Base-by-base conservation (phyloP, 2,113 vertebrate species). In the Vicugna pacos region DNA sequence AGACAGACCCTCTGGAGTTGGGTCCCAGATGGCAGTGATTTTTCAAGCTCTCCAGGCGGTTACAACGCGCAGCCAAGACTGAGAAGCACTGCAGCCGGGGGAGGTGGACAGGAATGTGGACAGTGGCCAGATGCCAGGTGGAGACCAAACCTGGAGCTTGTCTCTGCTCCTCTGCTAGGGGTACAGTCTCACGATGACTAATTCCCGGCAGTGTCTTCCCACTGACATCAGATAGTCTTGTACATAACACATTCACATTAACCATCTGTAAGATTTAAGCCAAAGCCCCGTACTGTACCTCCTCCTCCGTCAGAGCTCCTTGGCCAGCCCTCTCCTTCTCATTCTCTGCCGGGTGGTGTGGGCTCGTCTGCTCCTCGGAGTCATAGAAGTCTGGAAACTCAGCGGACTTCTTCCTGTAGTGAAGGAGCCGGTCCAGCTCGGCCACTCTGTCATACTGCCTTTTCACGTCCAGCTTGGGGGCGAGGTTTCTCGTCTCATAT, bases 361-460 rank as follows among this genome's bases (percentile, higher is more conserved):
- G 98, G 80, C 88, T 98, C 85, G 98, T 30, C 12, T 98, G 98
- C 92, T 98, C 98, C 85, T 98, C 98, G 0, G 98, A 98, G 77
- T 96, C 97, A 20, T 99, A 99, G 52, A 99, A 96, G 93, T 98
- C 98, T 0, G 99, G 98, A 91, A 99, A 98, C 54, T 99, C 99
- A 4, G 97, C 98, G 2, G 99, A 99, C 93, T 99, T 99, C 98
- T 99, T 99, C 97, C 99, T 99, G 97, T 99, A 99, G 96, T 98
- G 99, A 52, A 99, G 98, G 26, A 99, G 97, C 7, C 99, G 98
- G 85, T 99, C 98, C 1, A 99, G 98, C 67, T 99, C 98, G 8
- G 99, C 99, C 98, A 99, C 98, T 96, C 99, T 98, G 13, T 97
- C 96, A 38, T 99, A 98, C 3, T 98, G 98, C 95, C 98, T 98